Evolutionary conservation across 2,797 vertebrate species (phyloP).

Genomic region (Gymnothorax reevesii): DNA sequence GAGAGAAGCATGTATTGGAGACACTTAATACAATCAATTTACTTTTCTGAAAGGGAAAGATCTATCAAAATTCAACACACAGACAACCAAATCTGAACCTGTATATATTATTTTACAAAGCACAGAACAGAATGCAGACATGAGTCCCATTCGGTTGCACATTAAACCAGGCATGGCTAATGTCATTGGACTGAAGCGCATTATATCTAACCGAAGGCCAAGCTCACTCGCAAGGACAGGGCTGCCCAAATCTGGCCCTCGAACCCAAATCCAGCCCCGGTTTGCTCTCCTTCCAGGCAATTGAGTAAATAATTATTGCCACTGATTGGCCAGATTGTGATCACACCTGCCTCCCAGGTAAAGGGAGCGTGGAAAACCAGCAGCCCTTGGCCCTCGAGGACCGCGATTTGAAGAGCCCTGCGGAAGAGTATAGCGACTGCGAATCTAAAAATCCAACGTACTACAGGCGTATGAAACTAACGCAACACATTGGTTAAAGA

Average conservation of each 20-base stretch:
- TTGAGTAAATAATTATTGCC: too few relatives aligned
- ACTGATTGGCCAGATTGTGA: too few relatives aligned
- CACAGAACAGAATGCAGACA: slow-evolving; percentile 16
- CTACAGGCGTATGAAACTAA: neutral
- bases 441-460: neutral
- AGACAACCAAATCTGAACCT: neutral
- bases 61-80: neutral
- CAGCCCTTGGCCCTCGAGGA: too few relatives aligned
- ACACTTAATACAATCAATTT: neutral
- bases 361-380: too few relatives aligned
- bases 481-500: neutral
- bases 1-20: neutral
- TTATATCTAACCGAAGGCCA: slow-evolving; percentile 10
- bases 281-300: too few relatives aligned
- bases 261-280: too few relatives aligned
- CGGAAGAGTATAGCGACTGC: neutral
- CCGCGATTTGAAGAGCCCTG: too few relatives aligned
- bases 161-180: neutral
- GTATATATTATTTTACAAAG: neutral
- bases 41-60: neutral
- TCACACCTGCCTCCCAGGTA: too few relatives aligned
- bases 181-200: slow-evolving; percentile 8
- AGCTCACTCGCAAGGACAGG: slow-evolving; percentile 17
- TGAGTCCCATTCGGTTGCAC: slow-evolving; percentile 11
- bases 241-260: too few relatives aligned